Percentiles rank a stretch among this genome's conserved stretches.
Evolutionary conservation across 2,888 invertebrate genomes (phyloP).

Genomic region (Andrena marginata): DNA sequence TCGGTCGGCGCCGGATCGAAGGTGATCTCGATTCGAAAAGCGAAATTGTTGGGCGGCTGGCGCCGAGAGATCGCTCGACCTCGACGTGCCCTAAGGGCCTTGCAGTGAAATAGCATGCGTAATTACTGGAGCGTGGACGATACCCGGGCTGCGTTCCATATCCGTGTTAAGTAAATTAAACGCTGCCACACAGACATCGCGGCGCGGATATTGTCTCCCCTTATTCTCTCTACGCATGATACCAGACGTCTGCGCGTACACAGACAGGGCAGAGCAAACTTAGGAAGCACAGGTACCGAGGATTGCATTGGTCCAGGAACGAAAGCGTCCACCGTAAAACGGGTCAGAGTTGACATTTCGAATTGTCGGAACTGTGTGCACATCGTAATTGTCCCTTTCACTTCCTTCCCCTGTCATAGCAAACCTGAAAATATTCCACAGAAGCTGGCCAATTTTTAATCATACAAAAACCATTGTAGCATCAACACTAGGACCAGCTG

Average conservation of each 20-base stretch:
- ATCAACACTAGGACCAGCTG: too few species aligned
- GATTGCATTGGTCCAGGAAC: slow-evolving; percentile 1
- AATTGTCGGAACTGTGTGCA: slow-evolving; percentile 2
- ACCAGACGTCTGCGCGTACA: neutral
- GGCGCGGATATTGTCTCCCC: slow-evolving; percentile 41
- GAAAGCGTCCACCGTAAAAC: neutral
- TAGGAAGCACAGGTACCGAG: neutral
- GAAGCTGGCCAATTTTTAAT: too few species aligned
- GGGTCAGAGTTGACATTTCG: slow-evolving; percentile 18
- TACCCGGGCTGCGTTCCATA: slow-evolving; percentile 36
- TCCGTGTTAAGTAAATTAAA: slow-evolving; percentile 64
- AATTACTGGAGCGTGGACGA: slow-evolving; percentile 66
- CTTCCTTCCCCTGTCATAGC: too few species aligned
- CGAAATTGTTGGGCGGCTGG: slow-evolving; percentile 58
- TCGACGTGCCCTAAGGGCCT: slow-evolving; percentile 67
- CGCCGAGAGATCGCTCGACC: slow-evolving; percentile 62
- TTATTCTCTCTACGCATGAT: slow-evolving; percentile 45
- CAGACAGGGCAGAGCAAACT: slow-evolving; percentile 4
- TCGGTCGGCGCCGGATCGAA: slow-evolving; percentile 45
- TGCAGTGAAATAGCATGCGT: slow-evolving; percentile 63
- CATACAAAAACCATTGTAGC: too few species aligned
- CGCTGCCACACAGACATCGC: slow-evolving; percentile 32
- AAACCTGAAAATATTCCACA: too few species aligned
- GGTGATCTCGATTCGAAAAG: slow-evolving; percentile 62
- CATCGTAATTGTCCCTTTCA: neutral